Base-by-base conservation (phyloP, 1,140 invertebrate genomes). In the Halesus radiatus region DNA sequence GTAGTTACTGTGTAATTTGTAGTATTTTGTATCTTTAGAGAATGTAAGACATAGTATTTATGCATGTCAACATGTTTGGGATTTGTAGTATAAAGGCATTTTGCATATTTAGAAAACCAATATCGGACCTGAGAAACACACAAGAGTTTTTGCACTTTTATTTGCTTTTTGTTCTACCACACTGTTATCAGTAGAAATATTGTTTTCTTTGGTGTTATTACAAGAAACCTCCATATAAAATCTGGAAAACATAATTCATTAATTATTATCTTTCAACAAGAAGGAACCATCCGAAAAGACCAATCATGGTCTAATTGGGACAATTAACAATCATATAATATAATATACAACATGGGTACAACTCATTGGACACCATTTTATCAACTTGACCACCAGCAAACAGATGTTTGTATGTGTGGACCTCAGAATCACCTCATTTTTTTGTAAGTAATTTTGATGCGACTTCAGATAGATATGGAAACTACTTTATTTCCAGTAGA, bases 201-300 rank as follows among this genome's bases (percentile, higher is more conserved):
- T 23, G 3, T 70, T 15, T 70, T 70, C 8, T 70, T 45, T 50
- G 5, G 20, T 50, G n/a, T 70, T 70, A 18, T 22, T 15, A 45
- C n/a, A 45, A 32, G 26, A 76, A 76, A 76, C 37, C 37, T 37
- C 74, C 53, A 58, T 20, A 50, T 62, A 32, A 76, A 76, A 37
- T 60, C 20, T 58, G 74, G 74, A 76, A 45, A 45, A n/a, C 29
- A 22, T 23, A 10, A 16, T 50, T 70, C 66, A 70, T 70, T 20
- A 37, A 52, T 70, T 45, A 13, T 50, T 70, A 70, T 45, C 66
- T 70, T 70, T 70, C 66, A 52, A 70, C 16, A 50, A 50, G 66
- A 70, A 70, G 32, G 66, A 70, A 15, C 66, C n/a, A 23, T 4
- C 22, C 32, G 32, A 66, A 23, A 20, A 45, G 37, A 70, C 37